Evolutionary conservation across 1,140 invertebrate species (phyloP).

Genomic region (Orchestia grillus): DNA sequence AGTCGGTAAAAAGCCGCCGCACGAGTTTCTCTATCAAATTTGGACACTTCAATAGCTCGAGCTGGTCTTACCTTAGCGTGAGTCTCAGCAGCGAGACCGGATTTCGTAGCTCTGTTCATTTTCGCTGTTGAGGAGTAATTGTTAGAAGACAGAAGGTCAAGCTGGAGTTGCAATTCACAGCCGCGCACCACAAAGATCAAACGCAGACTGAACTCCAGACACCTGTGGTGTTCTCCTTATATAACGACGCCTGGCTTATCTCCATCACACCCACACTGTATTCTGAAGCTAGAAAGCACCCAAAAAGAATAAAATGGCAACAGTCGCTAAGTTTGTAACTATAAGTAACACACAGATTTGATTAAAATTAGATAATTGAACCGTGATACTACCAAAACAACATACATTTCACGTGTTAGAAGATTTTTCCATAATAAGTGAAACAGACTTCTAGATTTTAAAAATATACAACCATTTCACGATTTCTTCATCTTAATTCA

Average conservation of each 20-base stretch:
- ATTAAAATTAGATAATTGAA: background rate
- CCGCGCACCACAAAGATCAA: background rate
- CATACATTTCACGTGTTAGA: background rate
- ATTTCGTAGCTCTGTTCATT: conserved; percentile 87
- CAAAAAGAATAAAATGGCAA: background rate
- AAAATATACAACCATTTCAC: background rate
- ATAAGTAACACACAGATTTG: background rate
- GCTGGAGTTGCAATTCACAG: conserved; percentile 10
- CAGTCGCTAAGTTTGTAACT: background rate
- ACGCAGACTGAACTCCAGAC: conserved; percentile 32
- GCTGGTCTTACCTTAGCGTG: conserved; percentile 84
- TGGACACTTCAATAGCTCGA: background rate
- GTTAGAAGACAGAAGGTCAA: conserved; percentile 26
- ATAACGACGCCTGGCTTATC: background rate
- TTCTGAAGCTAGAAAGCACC: background rate
- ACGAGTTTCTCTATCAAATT: background rate
- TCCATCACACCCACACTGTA: background rate
- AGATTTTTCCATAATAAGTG: background rate
- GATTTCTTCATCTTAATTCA: background rate
- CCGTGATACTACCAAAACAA: background rate
- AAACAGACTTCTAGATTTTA: background rate
- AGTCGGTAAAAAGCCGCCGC: background rate
- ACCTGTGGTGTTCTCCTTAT: background rate
- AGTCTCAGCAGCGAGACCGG: conserved; percentile 93
- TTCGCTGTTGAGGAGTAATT: background rate